Conservation (phyloP, 2,113 vertebrate species). For the Azemiops feae region DNA sequence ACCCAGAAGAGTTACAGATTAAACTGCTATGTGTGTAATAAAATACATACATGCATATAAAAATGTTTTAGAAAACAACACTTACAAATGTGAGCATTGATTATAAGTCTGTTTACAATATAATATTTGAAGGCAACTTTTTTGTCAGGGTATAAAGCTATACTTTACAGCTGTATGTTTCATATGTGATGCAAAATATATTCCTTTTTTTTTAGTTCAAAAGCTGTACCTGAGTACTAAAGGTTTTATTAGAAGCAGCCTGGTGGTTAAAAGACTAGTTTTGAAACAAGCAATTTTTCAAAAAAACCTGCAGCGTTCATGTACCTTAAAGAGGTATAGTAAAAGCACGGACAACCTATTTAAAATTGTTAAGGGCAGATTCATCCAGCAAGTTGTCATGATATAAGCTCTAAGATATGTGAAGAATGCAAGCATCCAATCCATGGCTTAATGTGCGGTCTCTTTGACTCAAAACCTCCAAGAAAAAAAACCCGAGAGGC, state of each 20-base stretch:
- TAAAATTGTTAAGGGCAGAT: background rate
- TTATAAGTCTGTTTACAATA: background rate
- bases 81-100: background rate
- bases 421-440: background rate
- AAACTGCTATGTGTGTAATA: background rate
- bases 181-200: background rate
- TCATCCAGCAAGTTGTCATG: background rate
- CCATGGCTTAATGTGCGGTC: background rate
- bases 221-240: background rate
- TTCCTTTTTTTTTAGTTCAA: background rate
- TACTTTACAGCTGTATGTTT: background rate
- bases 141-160: background rate
- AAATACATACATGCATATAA: background rate
- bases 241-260: background rate
- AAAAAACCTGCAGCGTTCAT: background rate
- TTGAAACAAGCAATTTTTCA: background rate
- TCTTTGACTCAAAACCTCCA: background rate
- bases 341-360: background rate
- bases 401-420: constrained; percentile 30
- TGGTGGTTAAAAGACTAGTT: background rate
- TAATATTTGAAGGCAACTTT: background rate
- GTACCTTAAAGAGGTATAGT: background rate
- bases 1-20: background rate
- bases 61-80: background rate
- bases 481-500: background rate